phyloP scores from a whole-genome alignment of 2,888 invertebrate genomes.

The Blera fallax region DNA sequence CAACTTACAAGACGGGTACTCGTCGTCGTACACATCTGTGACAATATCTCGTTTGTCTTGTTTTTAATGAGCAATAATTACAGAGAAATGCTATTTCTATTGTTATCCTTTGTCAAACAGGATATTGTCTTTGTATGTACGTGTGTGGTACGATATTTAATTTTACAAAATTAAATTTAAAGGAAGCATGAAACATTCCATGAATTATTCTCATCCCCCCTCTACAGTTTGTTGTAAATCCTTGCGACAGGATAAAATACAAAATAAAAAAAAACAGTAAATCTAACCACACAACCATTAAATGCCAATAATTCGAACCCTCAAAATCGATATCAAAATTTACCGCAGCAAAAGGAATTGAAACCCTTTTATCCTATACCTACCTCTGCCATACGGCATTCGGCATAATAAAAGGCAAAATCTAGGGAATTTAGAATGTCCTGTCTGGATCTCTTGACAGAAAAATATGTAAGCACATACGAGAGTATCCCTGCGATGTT shows the following conservation, averaged over 20 bases:
- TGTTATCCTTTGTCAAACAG: conserved; percentile 20
- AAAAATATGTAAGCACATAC: conserved; percentile 39
- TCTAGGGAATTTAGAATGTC: conserved; percentile 26
- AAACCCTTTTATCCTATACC: conserved; percentile 25
- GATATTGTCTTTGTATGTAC: not conserved
- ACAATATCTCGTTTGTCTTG: conserved; percentile 15
- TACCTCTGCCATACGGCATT: not conserved
- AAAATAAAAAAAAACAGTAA: conserved; percentile 1
- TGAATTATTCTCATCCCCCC: not conserved
- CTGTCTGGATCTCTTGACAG: conserved; percentile 31
- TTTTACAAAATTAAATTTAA: not conserved
- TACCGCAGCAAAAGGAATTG: conserved; percentile 25
- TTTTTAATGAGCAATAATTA: conserved; percentile 57
- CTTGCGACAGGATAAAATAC: not conserved
- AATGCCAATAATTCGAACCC: conserved; percentile 38
- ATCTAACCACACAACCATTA: conserved; percentile 49
- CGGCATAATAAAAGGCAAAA: conserved; percentile 1
- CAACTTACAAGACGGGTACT: not conserved
- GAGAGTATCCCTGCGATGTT: conserved; percentile 28
- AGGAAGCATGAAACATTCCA: not conserved
- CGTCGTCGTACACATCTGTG: conserved; percentile 36
- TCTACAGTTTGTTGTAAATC: not conserved
- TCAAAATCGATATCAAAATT: conserved; percentile 52
- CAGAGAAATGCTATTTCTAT: conserved; percentile 6
- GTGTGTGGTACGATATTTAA: not conserved